Evolutionary conservation across 2,113 vertebrate genomes (phyloP).

Genomic region (Pao palembangensis): DNA sequence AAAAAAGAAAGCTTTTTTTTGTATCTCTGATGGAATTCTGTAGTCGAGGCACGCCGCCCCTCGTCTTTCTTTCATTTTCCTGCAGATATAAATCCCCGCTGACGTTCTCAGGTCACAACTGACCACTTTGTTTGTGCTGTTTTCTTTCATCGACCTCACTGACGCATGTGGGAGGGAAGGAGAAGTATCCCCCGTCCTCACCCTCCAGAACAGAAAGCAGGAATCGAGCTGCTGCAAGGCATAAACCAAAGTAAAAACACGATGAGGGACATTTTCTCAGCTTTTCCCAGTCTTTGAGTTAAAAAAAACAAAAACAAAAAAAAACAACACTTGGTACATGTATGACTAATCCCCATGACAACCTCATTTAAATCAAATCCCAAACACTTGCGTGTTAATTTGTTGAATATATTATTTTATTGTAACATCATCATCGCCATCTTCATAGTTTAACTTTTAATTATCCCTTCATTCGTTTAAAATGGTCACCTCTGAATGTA

Average conservation of each 20-base stretch:
- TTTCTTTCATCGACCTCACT: slow-evolving; percentile 10
- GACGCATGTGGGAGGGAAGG: not conserved
- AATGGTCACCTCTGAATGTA: slow-evolving; percentile 82
- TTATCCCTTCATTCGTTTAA: slow-evolving; percentile 76
- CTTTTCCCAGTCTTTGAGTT: slow-evolving; percentile 27
- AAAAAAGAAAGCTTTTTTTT: not conserved
- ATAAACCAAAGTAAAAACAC: slow-evolving; percentile 32
- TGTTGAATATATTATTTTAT: slow-evolving; percentile 81
- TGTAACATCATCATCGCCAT: slow-evolving; percentile 72
- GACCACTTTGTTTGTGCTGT: slow-evolving; percentile 10
- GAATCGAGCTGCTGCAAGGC: slow-evolving; percentile 9
- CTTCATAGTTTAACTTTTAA: slow-evolving; percentile 74
- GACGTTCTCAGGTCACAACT: slow-evolving; percentile 17
- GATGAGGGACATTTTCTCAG: slow-evolving; percentile 22
- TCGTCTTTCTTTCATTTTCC: slow-evolving; percentile 3
- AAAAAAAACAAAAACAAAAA: no score
- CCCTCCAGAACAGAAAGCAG: not conserved
- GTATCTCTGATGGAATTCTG: not conserved
- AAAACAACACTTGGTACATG: no score
- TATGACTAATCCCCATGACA: no score
- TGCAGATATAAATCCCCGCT: slow-evolving; percentile 4
- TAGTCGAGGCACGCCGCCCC: not conserved
- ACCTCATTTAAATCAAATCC: no score
- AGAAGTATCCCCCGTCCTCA: not conserved
- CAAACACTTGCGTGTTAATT: slow-evolving; percentile 20